phyloP scores from a whole-genome alignment of 2,888 invertebrate genomes.

The Macropis europaea region DNA sequence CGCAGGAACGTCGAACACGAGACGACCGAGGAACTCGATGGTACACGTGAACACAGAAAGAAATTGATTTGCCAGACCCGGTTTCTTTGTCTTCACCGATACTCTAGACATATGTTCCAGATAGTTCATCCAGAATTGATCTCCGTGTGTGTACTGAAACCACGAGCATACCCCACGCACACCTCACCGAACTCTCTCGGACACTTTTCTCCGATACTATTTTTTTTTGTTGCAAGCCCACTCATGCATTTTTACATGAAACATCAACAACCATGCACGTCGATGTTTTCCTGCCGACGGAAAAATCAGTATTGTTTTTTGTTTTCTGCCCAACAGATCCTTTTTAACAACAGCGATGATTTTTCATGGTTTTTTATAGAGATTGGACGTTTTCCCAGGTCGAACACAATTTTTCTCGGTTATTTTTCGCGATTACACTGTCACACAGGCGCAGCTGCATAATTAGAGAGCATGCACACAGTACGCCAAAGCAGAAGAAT shows the following conservation, averaged over 20 bases:
- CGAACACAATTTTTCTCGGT: neutral
- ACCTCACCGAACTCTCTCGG: slow-evolving; percentile 10
- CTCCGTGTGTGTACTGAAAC: too few species aligned
- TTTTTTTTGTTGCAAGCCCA: too few species aligned
- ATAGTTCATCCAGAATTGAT: slow-evolving; percentile 36
- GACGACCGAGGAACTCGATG: slow-evolving; percentile 81
- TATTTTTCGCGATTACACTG: slow-evolving; percentile 31
- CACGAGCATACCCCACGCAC: slow-evolving; percentile 17
- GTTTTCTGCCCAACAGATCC: too few species aligned
- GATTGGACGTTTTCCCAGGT: neutral
- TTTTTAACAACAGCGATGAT: neutral
- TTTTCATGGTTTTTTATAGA: neutral
- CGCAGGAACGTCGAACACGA: slow-evolving; percentile 74
- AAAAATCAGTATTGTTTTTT: too few species aligned
- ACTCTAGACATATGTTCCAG: slow-evolving; percentile 48
- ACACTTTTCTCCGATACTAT: neutral
- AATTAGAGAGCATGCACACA: slow-evolving; percentile 55
- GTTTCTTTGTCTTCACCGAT: slow-evolving; percentile 26
- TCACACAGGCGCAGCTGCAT: slow-evolving; percentile 56
- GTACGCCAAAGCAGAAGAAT: slow-evolving; percentile 25
- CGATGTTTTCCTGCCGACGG: too few species aligned
- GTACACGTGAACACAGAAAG: slow-evolving; percentile 68
- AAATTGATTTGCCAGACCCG: slow-evolving; percentile 37
- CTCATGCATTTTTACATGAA: too few species aligned
- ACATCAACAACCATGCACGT: too few species aligned